Evolutionary conservation across 1,140 invertebrate species (phyloP).

Genomic region (Drosophila tristis): DNA sequence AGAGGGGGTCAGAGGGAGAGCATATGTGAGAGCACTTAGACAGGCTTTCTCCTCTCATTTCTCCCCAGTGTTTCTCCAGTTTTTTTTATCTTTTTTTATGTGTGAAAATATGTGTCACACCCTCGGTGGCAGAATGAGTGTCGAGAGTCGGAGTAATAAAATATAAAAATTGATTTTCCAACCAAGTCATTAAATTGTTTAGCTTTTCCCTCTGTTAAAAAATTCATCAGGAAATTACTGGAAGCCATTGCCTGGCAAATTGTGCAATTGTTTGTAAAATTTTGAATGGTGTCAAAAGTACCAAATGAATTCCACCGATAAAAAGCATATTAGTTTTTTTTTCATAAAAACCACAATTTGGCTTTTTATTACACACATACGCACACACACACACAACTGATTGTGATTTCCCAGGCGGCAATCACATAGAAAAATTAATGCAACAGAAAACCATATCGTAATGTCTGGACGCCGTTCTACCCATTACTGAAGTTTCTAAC

Average conservation of each 20-base stretch:
- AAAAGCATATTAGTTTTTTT: conserved; percentile 14
- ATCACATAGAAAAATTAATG: not conserved
- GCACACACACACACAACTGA: conserved; percentile 2
- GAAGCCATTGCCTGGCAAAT: conserved; percentile 19
- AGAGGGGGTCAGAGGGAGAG: not conserved
- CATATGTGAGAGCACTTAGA: conserved; percentile 51
- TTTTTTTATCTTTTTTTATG: conserved; percentile 34
- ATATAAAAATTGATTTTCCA: conserved; percentile 75
- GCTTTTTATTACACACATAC: conserved; percentile 14
- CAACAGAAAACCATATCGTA: not conserved
- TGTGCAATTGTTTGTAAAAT: conserved; percentile 51
- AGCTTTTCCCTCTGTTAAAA: conserved; percentile 15
- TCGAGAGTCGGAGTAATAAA: conserved; percentile 58
- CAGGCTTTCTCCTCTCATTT: conserved; percentile 40
- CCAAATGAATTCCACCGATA: conserved; percentile 5
- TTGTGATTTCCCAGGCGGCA: conserved; percentile 37
- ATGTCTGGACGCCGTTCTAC: too few species aligned
- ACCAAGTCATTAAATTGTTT: conserved; percentile 77
- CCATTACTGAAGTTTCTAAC: too few species aligned
- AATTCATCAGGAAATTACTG: conserved; percentile 20
- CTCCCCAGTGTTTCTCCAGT: conserved; percentile 36
- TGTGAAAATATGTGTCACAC: conserved; percentile 41
- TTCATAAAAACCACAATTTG: conserved; percentile 11
- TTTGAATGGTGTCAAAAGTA: conserved; percentile 18
- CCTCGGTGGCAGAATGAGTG: not conserved